These are phyloP conservation scores for Takifugu flavidus DNA, from an alignment of 2,113 vertebrate species.

Conservation along the genomic window DNA sequence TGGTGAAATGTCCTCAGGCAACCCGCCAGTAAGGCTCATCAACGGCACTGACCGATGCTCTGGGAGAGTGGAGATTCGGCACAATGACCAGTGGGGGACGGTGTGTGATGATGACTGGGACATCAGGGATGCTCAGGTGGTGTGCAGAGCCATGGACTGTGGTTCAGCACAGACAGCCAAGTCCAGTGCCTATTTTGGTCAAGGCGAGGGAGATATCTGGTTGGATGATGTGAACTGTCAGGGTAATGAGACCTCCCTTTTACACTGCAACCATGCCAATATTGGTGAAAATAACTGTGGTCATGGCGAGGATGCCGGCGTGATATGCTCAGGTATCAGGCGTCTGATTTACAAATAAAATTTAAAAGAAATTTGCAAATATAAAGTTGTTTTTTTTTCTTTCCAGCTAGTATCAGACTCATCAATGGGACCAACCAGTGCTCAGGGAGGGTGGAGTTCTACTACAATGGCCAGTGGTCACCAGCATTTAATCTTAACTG, in stretches of 20 bases:
- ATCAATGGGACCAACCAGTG: constrained; percentile 43
- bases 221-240: constrained; percentile 50
- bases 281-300: constrained; percentile 48
- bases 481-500: constrained; percentile 32
- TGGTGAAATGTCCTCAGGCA: constrained; percentile 17
- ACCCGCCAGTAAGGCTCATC: constrained; percentile 24
- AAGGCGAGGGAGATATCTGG: constrained; percentile 41
- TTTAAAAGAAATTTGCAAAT: background rate
- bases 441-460: constrained; percentile 58
- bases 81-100: constrained; percentile 59
- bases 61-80: constrained; percentile 62
- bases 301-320: constrained; percentile 62
- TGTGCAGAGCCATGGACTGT: constrained; percentile 64
- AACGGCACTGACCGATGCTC: constrained; percentile 60
- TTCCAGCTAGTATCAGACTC: constrained; percentile 44
- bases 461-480: constrained; percentile 30
- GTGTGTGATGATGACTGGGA: constrained; percentile 66
- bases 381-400: constrained; percentile 6
- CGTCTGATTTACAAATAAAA: background rate
- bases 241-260: constrained; percentile 45
- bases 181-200: constrained; percentile 44
- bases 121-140: constrained; percentile 57
- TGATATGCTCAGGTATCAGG: constrained; percentile 66
- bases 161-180: constrained; percentile 47
- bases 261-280: constrained; percentile 26